Evolutionary conservation across 2,113 vertebrate genomes (phyloP).

Genomic region (Cariama cristata): DNA sequence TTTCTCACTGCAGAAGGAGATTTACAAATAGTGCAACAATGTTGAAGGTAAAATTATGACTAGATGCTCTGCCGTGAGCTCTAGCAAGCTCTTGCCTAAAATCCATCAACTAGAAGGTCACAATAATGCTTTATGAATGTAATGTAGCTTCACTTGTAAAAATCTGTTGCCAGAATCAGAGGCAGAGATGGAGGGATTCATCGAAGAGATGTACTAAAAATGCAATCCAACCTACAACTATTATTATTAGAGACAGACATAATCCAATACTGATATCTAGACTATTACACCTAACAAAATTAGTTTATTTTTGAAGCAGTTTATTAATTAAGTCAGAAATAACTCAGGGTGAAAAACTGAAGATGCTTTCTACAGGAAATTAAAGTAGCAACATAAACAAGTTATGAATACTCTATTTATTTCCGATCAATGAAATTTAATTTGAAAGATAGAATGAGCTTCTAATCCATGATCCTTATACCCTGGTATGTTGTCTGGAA

Average conservation of each 20-base stretch:
- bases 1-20: not conserved
- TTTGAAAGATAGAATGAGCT: slow-evolving; percentile 4
- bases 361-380: slow-evolving; percentile 20
- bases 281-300: not conserved
- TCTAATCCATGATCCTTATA: not conserved
- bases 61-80: not conserved
- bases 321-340: slow-evolving; percentile 36
- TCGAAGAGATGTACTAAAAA: not conserved
- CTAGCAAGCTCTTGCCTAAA: slow-evolving; percentile 22
- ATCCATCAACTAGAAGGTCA: slow-evolving; percentile 21
- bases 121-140: not conserved
- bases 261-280: not conserved
- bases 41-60: slow-evolving; percentile 19
- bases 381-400: slow-evolving; percentile 7
- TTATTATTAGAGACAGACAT: not conserved
- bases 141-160: slow-evolving; percentile 19
- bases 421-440: slow-evolving; percentile 45
- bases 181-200: not conserved
- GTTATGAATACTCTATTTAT: slow-evolving; percentile 24
- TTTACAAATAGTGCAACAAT: not conserved
- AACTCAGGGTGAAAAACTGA: not conserved
- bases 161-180: not conserved
- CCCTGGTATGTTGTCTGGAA: not conserved
- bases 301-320: not conserved
- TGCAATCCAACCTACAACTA: not conserved